phyloP scores from a whole-genome alignment of 2,888 invertebrate species.

The Xestoiulus laeticollis region DNA sequence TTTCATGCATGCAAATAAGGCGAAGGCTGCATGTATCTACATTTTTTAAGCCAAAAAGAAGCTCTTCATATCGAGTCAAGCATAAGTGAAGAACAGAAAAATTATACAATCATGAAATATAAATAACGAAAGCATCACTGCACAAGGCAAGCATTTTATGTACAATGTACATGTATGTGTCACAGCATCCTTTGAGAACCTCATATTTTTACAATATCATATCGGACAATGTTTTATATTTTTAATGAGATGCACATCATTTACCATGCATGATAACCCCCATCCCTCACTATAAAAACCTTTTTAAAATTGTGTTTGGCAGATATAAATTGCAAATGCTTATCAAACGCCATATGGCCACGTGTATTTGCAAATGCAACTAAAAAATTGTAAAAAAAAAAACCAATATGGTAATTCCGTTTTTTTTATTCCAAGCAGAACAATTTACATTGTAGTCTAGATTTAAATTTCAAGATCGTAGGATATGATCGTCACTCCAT shows the following conservation, averaged over 20 bases:
- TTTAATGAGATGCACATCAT: constrained; percentile 1
- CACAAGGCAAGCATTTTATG: background rate
- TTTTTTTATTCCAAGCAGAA: background rate
- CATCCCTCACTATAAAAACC: background rate
- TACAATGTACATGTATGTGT: too few species aligned
- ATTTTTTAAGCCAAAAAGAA: background rate
- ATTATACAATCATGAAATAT: background rate
- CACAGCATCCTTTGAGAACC: background rate
- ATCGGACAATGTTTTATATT: background rate
- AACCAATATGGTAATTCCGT: background rate
- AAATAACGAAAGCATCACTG: background rate
- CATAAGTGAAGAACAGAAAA: background rate
- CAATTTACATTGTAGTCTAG: too few species aligned
- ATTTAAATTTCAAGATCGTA: too few species aligned
- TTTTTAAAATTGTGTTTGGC: background rate
- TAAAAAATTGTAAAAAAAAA: background rate
- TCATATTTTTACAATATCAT: background rate
- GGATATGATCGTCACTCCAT: too few species aligned
- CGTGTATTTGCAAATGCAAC: background rate
- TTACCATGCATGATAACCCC: background rate
- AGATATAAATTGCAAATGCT: background rate
- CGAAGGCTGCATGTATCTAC: background rate
- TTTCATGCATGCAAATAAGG: constrained; percentile 30
- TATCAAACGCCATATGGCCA: background rate
- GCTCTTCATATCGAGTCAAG: background rate